These are phyloP conservation scores for Spondyliosoma cantharus DNA, from an alignment of 2,797 vertebrate genomes.

Conservation along the genomic window DNA sequence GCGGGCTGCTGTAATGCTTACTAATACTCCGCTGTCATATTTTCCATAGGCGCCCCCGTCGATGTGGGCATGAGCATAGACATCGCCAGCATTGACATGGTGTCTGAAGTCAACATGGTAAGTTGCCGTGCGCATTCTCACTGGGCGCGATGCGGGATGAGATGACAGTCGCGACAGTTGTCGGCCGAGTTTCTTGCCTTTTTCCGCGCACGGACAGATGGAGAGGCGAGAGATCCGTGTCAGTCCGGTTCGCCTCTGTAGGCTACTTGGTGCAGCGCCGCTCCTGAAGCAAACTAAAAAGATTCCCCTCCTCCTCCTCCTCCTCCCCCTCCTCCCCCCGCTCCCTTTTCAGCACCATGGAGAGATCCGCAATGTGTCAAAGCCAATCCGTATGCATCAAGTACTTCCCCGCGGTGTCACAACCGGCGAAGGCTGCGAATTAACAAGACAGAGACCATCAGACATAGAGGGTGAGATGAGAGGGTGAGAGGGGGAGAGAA, in stretches of 20 bases:
- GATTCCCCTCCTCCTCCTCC: not conserved
- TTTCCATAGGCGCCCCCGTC: slow-evolving; percentile 89
- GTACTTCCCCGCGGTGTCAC: slow-evolving; percentile 58
- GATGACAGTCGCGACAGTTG: not conserved
- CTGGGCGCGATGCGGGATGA: not conserved
- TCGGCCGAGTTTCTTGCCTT: not conserved
- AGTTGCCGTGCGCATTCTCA: slow-evolving; percentile 72
- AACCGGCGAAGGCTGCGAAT: slow-evolving; percentile 50
- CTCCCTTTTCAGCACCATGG: slow-evolving; percentile 54
- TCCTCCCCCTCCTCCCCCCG: not conserved
- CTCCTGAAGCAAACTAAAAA: slow-evolving; percentile 35
- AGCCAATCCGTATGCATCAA: slow-evolving; percentile 63
- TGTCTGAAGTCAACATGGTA: slow-evolving; percentile 98
- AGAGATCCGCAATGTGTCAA: slow-evolving; percentile 71
- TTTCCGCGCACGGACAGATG: not conserved
- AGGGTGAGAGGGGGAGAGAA: not conserved
- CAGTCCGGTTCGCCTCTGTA: slow-evolving; percentile 13
- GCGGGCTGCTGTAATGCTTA: slow-evolving; percentile 16
- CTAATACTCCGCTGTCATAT: slow-evolving; percentile 35
- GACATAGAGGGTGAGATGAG: not conserved
- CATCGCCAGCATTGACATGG: slow-evolving; percentile 96
- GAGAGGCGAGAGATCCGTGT: slow-evolving; percentile 8
- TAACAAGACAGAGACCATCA: slow-evolving; percentile 34
- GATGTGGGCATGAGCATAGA: slow-evolving; percentile 97
- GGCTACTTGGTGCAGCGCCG: slow-evolving; percentile 32